Evolutionary conservation across 1,140 invertebrate genomes (phyloP), one percentile per base, ranked within the genome.

Genomic region (Temnothorax nylanderi): DNA sequence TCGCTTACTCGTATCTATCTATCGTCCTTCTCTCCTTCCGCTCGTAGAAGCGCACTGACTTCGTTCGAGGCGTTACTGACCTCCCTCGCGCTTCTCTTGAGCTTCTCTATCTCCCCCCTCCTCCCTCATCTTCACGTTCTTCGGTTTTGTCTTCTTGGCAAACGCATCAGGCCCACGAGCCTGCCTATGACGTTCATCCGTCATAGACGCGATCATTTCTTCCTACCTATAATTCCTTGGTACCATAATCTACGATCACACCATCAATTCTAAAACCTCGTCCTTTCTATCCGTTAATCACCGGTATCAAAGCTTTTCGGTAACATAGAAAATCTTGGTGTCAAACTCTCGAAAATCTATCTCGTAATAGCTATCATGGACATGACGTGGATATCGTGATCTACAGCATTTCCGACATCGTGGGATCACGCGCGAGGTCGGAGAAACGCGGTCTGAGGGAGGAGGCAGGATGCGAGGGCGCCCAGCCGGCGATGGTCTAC

Each of bases 401-500:
- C 62, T 18, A 77, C 26, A 47, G 18, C 16, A 32, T 77, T 62
- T 62, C n/a, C 21, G 37, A 21, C 3, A 54, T 47, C 64, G 41
- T 26, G 69, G 4, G 6, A 32, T 16, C 2, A 37, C 8, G 34
- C 54, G 26, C 51, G 26, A 89, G 85, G 32, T 67, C 44, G 47
- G 60, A 60, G 67, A 87, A 87, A 78, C 89, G 75, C 60, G 81
- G 58, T 47, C 58, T 26, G 51, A 84, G 87, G 87, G 87, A 88
- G 78, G 51, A 69, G 65, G 74, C 64, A 78, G 74, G 80, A 76
- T 34, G 8, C 85, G 51, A 75, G 37, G 56, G 62, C 16, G 76
- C 51, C 34, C 65, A 81, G 32, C 10, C 8, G 44, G 71, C 71
- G 88, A 60, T 81, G 88, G 92, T 92, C 93, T 94, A 94, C 93